These are phyloP conservation scores for Periophthalmus modestus DNA, from an alignment of 2,113 vertebrate genomes.

Conservation along the genomic window DNA sequence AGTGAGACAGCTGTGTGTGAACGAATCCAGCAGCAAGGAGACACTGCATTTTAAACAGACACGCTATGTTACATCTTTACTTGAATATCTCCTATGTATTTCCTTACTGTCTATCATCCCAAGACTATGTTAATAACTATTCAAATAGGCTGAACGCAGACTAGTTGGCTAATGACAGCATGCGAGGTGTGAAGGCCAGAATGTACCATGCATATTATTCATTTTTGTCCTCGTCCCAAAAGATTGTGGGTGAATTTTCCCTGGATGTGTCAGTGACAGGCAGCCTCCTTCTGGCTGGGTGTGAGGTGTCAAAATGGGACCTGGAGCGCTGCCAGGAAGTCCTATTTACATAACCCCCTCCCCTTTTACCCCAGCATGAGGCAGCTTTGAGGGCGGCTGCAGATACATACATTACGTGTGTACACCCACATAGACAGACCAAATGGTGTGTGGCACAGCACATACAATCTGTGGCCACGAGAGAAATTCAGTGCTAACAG, in stretches of 20 bases:
- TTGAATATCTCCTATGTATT: not conserved
- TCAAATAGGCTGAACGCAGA: not conserved
- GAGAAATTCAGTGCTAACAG: slow-evolving; percentile 75
- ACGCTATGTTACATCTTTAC: not conserved
- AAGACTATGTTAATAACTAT: not conserved
- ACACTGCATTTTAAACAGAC: not conserved
- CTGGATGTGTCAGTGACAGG: slow-evolving; percentile 56
- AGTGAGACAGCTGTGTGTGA: slow-evolving; percentile 11
- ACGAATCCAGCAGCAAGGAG: not conserved
- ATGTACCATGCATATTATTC: slow-evolving; percentile 60
- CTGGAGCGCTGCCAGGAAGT: slow-evolving; percentile 53
- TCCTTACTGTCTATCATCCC: not conserved
- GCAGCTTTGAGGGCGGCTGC: not conserved
- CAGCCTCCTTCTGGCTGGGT: slow-evolving; percentile 58
- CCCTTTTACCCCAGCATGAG: slow-evolving; percentile 1
- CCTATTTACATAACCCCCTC: slow-evolving; percentile 40
- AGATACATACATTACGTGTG: slow-evolving; percentile 19
- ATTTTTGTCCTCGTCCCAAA: slow-evolving; percentile 44
- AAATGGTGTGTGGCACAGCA: slow-evolving; percentile 67
- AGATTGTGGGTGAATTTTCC: slow-evolving; percentile 41
- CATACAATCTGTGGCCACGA: slow-evolving; percentile 66
- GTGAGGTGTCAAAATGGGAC: slow-evolving; percentile 55
- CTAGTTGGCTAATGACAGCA: slow-evolving; percentile 33
- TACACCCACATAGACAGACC: slow-evolving; percentile 39
- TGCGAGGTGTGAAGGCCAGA: slow-evolving; percentile 52